Conservation (phyloP, 2,113 vertebrate genomes). For the Microtus ochrogaster region DNA sequence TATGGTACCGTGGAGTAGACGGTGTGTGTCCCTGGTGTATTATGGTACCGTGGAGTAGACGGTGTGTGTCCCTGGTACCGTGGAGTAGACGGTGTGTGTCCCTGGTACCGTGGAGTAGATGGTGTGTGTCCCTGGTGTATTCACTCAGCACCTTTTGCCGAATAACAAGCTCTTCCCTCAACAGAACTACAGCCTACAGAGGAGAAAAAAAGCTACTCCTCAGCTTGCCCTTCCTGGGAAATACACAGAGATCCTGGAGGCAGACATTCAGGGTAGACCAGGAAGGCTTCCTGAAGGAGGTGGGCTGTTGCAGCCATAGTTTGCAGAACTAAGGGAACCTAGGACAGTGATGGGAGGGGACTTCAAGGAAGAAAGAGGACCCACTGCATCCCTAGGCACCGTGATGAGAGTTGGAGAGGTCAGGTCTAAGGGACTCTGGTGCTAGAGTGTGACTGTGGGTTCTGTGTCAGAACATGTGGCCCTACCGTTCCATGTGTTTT, state of each 20-base stretch:
- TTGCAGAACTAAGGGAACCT: background rate
- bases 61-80: too few relatives aligned
- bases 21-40: too few relatives aligned
- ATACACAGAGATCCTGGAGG: background rate
- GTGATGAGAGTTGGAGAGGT: background rate
- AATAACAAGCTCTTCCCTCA: background rate
- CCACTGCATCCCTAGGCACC: background rate
- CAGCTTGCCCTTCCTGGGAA: background rate
- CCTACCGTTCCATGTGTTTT: background rate
- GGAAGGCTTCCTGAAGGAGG: conserved; percentile 21
- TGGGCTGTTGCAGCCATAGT: background rate
- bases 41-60: too few relatives aligned
- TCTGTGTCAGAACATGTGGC: background rate
- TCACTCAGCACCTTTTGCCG: background rate
- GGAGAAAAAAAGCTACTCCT: too few relatives aligned
- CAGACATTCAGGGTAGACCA: background rate
- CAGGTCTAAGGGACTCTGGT: background rate
- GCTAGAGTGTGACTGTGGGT: too few relatives aligned
- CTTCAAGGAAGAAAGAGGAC: background rate
- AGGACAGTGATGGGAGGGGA: background rate
- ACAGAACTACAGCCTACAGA: background rate
- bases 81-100: too few relatives aligned
- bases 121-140: background rate
- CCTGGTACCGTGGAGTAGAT: too few relatives aligned
- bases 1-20: too few relatives aligned